Percentiles rank a stretch among this genome's conserved stretches.
Evolutionary conservation across 2,113 vertebrate species (phyloP).

Genomic region (Strix aluco): DNA sequence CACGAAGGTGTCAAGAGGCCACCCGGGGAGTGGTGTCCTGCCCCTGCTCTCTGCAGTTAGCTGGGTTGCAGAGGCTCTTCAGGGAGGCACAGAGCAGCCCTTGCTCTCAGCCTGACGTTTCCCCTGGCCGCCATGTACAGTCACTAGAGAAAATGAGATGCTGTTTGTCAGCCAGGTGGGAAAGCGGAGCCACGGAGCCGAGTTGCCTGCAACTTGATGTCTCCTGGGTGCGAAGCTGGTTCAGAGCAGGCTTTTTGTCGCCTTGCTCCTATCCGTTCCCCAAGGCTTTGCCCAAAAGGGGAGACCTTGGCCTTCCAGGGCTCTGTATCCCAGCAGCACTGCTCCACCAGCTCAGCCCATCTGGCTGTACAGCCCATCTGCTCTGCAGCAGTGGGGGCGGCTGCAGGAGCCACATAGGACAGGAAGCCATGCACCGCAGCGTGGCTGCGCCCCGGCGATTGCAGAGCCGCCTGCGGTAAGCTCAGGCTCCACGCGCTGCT

Average conservation of each 20-base stretch:
- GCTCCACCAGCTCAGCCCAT: background rate
- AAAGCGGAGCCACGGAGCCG: background rate
- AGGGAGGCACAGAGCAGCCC: background rate
- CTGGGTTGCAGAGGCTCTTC: background rate
- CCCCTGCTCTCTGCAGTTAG: background rate
- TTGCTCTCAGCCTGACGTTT: background rate
- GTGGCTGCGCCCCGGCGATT: background rate
- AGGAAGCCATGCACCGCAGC: background rate
- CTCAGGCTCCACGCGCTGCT: fast-evolving
- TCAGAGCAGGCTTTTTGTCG: background rate
- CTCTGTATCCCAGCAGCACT: background rate
- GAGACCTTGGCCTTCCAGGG: background rate
- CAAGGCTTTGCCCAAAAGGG: background rate
- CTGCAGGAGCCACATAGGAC: background rate
- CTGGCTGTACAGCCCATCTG: background rate
- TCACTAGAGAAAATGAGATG: background rate
- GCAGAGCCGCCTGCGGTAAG: background rate
- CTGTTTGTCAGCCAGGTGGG: background rate
- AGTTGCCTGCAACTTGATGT: background rate
- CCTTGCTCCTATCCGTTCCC: background rate
- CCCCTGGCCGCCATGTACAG: fast-evolving
- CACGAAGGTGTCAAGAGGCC: background rate
- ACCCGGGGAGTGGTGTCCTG: background rate
- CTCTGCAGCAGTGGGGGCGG: fast-evolving
- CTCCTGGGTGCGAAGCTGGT: fast-evolving